These are phyloP conservation scores for Sphaeramia orbicularis DNA, from an alignment of 2,797 vertebrate genomes.

Conservation along the genomic window DNA sequence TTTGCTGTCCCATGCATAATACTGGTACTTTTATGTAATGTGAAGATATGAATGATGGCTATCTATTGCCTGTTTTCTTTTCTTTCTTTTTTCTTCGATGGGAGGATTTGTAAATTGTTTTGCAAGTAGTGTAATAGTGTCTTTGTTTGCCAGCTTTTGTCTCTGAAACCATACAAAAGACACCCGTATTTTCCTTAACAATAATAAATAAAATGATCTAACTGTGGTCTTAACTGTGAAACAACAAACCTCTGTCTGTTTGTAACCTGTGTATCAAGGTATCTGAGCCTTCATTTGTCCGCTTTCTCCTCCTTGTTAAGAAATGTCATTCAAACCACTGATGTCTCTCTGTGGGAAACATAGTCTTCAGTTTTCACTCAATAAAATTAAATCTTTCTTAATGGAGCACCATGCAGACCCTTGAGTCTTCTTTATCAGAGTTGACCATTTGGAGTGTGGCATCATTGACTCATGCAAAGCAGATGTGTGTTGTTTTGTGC, in stretches of 20 bases:
- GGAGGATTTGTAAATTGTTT: conserved; percentile 67
- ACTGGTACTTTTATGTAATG: conserved; percentile 79
- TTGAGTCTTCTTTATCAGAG: conserved; percentile 76
- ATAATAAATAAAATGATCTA: conserved; percentile 56
- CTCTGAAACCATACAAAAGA: conserved; percentile 50
- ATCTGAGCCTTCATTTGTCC: conserved; percentile 53
- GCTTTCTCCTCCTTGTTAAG: conserved; percentile 18
- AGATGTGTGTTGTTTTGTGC: conserved; percentile 45
- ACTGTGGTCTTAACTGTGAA: conserved; percentile 61
- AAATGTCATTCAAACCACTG: conserved; percentile 55
- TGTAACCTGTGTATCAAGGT: conserved; percentile 60
- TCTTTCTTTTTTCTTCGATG: conserved; percentile 25
- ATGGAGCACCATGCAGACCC: conserved; percentile 71
- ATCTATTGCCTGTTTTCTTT: conserved; percentile 62
- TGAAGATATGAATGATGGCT: conserved; percentile 74
- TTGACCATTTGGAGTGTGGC: conserved; percentile 30
- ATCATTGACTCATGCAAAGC: conserved; percentile 25
- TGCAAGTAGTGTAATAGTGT: conserved; percentile 64
- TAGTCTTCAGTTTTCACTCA: conserved; percentile 63
- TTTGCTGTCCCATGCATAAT: conserved; percentile 57
- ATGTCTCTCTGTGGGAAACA: conserved; percentile 66
- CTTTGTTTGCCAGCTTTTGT: conserved; percentile 65
- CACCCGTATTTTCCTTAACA: conserved; percentile 43
- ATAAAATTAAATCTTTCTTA: conserved; percentile 79
- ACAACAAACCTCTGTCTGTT: conserved; percentile 52